phyloP scores from a whole-genome alignment of 37 sponge, comb jelly and placozoan genomes.

The Aphrocallistes beatrix region DNA sequence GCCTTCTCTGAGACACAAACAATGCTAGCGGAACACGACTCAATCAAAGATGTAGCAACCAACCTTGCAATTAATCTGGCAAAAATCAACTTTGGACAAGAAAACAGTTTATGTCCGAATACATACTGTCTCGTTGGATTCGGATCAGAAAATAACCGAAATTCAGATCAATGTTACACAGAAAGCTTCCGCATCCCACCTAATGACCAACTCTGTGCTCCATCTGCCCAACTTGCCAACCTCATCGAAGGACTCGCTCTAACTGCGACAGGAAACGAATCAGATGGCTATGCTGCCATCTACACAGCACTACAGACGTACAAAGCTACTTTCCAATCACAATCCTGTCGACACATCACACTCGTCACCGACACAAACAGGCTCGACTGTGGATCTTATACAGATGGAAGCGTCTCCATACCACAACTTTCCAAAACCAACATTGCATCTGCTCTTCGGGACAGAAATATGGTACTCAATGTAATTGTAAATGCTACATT shows the following conservation, averaged over 20 bases:
- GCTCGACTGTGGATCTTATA: background rate
- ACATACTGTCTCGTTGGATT: background rate
- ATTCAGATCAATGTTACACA: background rate
- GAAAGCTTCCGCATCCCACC: background rate
- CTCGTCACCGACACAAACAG: background rate
- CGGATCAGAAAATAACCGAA: background rate
- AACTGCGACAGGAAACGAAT: background rate
- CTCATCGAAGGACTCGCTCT: background rate
- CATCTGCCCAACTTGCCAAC: background rate
- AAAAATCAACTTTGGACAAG: background rate
- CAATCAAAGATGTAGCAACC: background rate
- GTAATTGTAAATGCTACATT: constrained; percentile 5
- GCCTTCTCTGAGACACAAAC: background rate
- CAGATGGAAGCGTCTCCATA: background rate
- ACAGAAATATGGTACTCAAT: background rate
- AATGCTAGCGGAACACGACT: background rate
- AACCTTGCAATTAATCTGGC: background rate
- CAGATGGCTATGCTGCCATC: background rate
- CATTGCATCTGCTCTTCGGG: background rate
- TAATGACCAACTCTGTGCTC: background rate
- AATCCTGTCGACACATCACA: constrained; percentile 17
- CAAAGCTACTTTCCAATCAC: background rate
- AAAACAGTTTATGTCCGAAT: background rate
- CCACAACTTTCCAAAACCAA: background rate
- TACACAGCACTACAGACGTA: constrained; percentile 19